Percentiles rank a stretch among this genome's conserved stretches.
phyloP scores from a whole-genome alignment of 1,140 invertebrate genomes.

The Dryas iulia region DNA sequence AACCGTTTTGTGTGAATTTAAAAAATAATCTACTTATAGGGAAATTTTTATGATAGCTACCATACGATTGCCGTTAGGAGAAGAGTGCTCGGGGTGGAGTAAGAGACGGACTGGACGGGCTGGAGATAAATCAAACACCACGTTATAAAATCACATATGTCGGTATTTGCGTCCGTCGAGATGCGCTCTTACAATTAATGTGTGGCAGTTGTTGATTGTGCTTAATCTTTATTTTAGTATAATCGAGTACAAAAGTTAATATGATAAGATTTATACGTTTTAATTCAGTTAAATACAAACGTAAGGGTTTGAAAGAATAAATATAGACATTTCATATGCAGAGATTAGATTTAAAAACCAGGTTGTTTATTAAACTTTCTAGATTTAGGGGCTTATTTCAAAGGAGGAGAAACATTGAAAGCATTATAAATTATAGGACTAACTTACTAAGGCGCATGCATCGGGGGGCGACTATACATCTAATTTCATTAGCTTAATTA shows the following conservation, averaged over 20 bases:
- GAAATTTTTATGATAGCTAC: slow-evolving; percentile 13
- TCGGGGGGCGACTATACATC: background rate
- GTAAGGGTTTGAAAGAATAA: too few species aligned
- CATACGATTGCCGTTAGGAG: slow-evolving; percentile 10
- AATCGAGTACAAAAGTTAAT: background rate
- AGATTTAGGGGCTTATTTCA: too few species aligned
- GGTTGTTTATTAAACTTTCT: too few species aligned
- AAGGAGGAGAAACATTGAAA: background rate
- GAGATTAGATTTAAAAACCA: too few species aligned
- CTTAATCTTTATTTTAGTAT: background rate
- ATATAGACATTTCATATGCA: too few species aligned
- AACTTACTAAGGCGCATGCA: background rate
- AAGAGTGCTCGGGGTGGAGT: background rate
- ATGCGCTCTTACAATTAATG: background rate
- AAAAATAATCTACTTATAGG: slow-evolving; percentile 10
- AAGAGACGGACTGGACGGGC: background rate
- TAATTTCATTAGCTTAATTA: slow-evolving; percentile 30
- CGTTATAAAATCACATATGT: slow-evolving; percentile 9
- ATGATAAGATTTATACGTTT: too few species aligned
- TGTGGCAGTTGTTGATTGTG: background rate
- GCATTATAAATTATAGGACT: background rate
- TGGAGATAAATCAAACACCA: slow-evolving; percentile 19
- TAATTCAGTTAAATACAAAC: too few species aligned
- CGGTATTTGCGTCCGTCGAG: slow-evolving; percentile 1
- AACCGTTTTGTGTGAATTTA: too few species aligned